Percentiles rank a stretch among this genome's conserved stretches.
Evolutionary conservation across 1,140 invertebrate species (phyloP).

Genomic region (Oncopodura yosiiana): DNA sequence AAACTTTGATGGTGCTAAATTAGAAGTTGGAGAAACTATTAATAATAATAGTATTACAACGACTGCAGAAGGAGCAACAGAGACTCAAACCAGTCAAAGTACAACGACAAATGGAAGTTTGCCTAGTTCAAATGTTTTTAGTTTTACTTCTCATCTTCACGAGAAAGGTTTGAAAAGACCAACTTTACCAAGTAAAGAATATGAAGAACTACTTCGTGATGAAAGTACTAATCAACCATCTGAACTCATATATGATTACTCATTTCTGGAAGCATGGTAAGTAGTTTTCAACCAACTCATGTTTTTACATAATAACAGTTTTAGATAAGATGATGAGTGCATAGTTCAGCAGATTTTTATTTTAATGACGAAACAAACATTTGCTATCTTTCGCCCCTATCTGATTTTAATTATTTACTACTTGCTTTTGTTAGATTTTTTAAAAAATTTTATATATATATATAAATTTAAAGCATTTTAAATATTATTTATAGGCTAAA

Average conservation of each 20-base stretch:
- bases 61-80: background rate
- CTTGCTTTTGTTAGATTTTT: too few species aligned
- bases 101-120: background rate
- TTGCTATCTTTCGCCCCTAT: slow-evolving; percentile 6
- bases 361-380: background rate
- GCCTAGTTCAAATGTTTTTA: background rate
- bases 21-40: slow-evolving; percentile 8
- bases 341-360: background rate
- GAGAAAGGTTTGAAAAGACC: slow-evolving; percentile 54
- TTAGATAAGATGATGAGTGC: slow-evolving; percentile 3
- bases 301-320: background rate
- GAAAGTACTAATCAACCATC: slow-evolving; percentile 65
- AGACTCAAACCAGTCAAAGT: slow-evolving; percentile 1
- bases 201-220: slow-evolving; percentile 56
- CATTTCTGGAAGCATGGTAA: slow-evolving; percentile 71
- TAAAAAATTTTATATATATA: slow-evolving; percentile 21
- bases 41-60: background rate
- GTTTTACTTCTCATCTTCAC: background rate
- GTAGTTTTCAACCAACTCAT: slow-evolving; percentile 23
- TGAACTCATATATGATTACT: slow-evolving; percentile 78
- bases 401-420: background rate
- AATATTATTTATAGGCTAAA: slow-evolving; percentile 61
- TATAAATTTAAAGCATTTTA: too few species aligned
- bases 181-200: slow-evolving; percentile 56
- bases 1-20: slow-evolving; percentile 30